Evolutionary conservation across 2,113 vertebrate species (phyloP).

Genomic region (Phoxinus phoxinus): DNA sequence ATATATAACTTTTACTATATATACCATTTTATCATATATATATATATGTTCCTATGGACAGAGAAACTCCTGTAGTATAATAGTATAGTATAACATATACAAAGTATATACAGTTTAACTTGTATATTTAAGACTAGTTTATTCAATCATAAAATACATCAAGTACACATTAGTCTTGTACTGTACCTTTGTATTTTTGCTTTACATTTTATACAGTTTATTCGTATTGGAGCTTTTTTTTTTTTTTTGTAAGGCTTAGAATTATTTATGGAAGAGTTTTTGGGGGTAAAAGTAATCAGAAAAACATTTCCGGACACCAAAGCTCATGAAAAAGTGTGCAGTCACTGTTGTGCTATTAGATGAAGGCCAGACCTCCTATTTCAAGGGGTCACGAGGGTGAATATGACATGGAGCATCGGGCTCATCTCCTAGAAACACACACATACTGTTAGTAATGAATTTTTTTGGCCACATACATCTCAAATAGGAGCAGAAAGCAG

Average conservation of each 20-base stretch:
- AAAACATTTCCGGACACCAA: not conserved
- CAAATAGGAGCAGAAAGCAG: not conserved
- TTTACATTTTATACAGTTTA: not conserved
- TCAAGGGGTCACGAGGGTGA: not conserved
- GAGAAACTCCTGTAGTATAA: no score
- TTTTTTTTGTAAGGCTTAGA: not conserved
- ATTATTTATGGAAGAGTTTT: not conserved
- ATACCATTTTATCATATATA: no score
- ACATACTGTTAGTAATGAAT: not conserved
- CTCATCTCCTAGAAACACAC: slow-evolving; percentile 14
- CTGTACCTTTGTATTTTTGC: not conserved
- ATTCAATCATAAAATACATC: not conserved
- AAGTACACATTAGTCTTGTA: not conserved
- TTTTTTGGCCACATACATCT: not conserved
- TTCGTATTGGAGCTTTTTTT: not conserved
- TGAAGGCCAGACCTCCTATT: slow-evolving; percentile 15
- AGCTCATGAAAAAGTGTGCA: not conserved
- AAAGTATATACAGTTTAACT: no score
- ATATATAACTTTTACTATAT: no score
- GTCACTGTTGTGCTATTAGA: slow-evolving; percentile 6
- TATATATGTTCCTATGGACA: no score
- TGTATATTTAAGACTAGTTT: no score
- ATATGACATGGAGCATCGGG: not conserved
- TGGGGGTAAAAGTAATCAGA: not conserved
- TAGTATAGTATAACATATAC: no score